Base-by-base conservation (phyloP, 53 echinoderm and acorn worm genomes). In the Luidia sarsii region DNA sequence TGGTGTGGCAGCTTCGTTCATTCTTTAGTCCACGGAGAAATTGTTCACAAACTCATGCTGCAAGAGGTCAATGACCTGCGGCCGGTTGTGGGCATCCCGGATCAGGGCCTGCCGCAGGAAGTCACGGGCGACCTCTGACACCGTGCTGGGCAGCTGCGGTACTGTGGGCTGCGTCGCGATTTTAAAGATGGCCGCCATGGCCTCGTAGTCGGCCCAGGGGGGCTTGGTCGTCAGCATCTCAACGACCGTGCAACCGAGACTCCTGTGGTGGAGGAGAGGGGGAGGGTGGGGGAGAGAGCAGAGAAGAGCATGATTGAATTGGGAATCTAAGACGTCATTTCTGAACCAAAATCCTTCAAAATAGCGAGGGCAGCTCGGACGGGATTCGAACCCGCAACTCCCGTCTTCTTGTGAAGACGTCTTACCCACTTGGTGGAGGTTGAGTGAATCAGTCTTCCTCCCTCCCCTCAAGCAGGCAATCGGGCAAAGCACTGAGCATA, bases 111-210 rank as follows among this genome's bases (percentile, higher is more conserved):
- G 87, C 16, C 52, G 27, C 54, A 97, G 62, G 70, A 97, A 97
- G 53, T 91, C 86, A 33, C 65, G 48, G 3, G 93, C 93, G 20
- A 86, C 80, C 18, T 83, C 49, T 7, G 99, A 93, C 56, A 97
- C 93, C 20, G 57, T 46, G 33, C 79, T 66, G 63, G 99, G 93
- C 48, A 97, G 84, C 61, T 33, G 36, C 19, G 99, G 99, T 20
- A 68, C 38, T 20, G 99, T 89, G 31, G 75, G 82, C 65, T 97
- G 89, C 0, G 99, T 97, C 22, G 99, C 99, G 10, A 97, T 97
- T 73, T 91, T 97, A 36, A 97, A 97, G 75, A 97, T 97, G 87
- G 99, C 99, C 1, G 99, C 99, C 99, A 97, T 97, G 31, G 99
- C 93, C 39, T 97, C 99, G 46, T 83, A 94, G 46, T 99, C 99